Evolutionary conservation across 1,140 invertebrate genomes (phyloP), one percentile per base, ranked within the genome.

Genomic region (Anthonomus grandis): DNA sequence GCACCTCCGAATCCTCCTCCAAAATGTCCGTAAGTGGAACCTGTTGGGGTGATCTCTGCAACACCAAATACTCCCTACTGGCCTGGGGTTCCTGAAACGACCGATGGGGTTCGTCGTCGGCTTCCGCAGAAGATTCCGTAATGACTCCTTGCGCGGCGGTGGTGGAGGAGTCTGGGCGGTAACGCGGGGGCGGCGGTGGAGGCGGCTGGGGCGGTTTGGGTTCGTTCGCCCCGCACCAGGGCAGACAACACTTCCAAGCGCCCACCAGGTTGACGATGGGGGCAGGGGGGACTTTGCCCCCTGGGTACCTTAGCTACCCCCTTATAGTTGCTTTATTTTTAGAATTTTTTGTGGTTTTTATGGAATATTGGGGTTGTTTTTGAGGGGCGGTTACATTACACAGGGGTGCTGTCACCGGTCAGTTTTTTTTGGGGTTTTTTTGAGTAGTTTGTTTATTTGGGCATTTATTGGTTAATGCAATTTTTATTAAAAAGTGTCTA

Each of bases 221-320:
- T 63, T 73, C 70, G 62, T 70, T 63, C 55, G 69, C 64, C 64
- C 66, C 70, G 69, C 71, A 73, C 68, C 70, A 73, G 59, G 71
- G 71, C 71, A 73, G 68, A 62, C 71, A 73, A 60, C 71, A 73
- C 71, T 73, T 73, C 69, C 70, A 73, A 54, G 65, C 69, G 65
- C 70, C 71, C 57, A 73, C 71, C 71, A 73, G 70, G 52, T 68
- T 73, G 71, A 59, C 64, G 67, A 57, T 34, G 44, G 50, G 34
- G 39, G 50, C 13, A 15, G 47, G 47, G 47, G n/a, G 47, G n/a
- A 15, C 12, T 10, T 19, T 17, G 22, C 62, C 62, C 51, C 62
- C 25, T 60, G 23, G 17, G 17, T 13, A 6, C 44, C 31, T 23
- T 9, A 19, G 2, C 22, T 19, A 22, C 17, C 22, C 22, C 25